Conservation (phyloP, 1,140 invertebrate genomes). For the Aphidius gifuensis region DNA sequence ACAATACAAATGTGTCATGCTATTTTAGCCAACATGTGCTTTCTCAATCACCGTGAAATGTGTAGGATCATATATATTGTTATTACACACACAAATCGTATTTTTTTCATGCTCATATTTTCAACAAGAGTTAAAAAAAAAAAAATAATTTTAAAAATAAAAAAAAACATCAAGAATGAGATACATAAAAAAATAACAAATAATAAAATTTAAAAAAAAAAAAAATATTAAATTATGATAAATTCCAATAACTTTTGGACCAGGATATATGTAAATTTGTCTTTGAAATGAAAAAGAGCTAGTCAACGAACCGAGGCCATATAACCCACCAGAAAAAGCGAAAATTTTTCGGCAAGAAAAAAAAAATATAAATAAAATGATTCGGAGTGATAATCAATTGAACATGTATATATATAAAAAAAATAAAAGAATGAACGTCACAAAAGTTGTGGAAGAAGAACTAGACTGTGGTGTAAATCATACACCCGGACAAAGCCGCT, state of each 20-base stretch:
- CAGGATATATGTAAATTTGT: slow-evolving; percentile 20
- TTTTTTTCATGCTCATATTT: too few species aligned
- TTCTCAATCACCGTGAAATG: too few species aligned
- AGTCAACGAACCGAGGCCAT: slow-evolving; percentile 10
- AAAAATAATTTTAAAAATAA: too few species aligned
- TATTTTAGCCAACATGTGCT: too few species aligned
- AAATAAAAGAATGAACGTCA: slow-evolving; percentile 29
- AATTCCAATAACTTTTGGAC: slow-evolving; percentile 1
- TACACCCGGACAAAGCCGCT: slow-evolving; percentile 49
- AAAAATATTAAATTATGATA: background rate
- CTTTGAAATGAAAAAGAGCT: slow-evolving; percentile 8
- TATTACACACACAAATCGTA: too few species aligned
- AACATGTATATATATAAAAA: slow-evolving; percentile 31
- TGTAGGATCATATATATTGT: too few species aligned
- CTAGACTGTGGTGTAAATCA: slow-evolving; percentile 51
- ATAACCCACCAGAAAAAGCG: background rate
- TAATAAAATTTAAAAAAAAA: background rate
- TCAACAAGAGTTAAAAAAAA: too few species aligned
- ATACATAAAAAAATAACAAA: too few species aligned
- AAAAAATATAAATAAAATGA: slow-evolving; percentile 1
- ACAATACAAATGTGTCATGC: too few species aligned
- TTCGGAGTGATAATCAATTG: slow-evolving; percentile 45
- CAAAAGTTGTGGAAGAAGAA: slow-evolving; percentile 22
- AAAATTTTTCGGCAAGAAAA: slow-evolving; percentile 6
- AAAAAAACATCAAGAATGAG: too few species aligned